A percentile compares a stretch with the other conserved stretches of the same genome.
These are phyloP conservation scores for Nomada fabriciana DNA, from an alignment of 2,888 invertebrate species.

Conservation along the genomic window DNA sequence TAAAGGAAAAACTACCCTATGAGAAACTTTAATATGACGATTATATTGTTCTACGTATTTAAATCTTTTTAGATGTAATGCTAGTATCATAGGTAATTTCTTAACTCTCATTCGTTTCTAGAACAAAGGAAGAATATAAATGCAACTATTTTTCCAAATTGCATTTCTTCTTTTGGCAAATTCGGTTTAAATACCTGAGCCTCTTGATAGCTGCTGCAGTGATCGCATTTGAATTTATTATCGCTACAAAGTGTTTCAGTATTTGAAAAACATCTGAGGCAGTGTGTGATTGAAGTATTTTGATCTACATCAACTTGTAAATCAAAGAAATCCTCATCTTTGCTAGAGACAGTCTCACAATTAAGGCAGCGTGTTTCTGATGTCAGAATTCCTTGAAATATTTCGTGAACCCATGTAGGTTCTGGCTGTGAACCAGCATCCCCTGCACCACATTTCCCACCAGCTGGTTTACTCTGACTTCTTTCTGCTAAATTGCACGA, in stretches of 20 bases:
- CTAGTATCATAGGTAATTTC: constrained; percentile 98
- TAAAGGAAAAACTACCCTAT: constrained; percentile 99
- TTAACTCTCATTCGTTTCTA: constrained; percentile 98
- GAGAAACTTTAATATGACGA: constrained; percentile 99
- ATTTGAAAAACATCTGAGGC: constrained; percentile 98
- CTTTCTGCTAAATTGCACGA: constrained; percentile 87
- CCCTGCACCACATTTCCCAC: constrained; percentile 84
- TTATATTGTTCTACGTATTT: constrained; percentile 99
- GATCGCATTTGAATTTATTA: constrained; percentile 99
- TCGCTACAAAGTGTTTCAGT: constrained; percentile 99
- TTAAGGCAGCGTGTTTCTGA: constrained; percentile 99
- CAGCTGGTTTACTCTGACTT: constrained; percentile 88
- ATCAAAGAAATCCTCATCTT: constrained; percentile 99
- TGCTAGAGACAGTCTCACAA: constrained; percentile 99
- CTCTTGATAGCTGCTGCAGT: constrained; percentile 99
- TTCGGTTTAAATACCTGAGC: constrained; percentile 88
- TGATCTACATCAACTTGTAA: constrained; percentile 99
- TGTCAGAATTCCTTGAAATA: constrained; percentile 99
- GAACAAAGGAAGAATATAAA: constrained; percentile 7
- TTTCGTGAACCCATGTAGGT: constrained; percentile 99
- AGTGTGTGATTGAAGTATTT: constrained; percentile 99
- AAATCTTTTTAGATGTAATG: constrained; percentile 98
- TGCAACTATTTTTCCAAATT: neutral
- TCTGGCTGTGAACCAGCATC: constrained; percentile 89
- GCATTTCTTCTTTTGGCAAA: neutral